phyloP scores from a whole-genome alignment of 1,140 invertebrate species.

The Anadara kagoshimensis region DNA sequence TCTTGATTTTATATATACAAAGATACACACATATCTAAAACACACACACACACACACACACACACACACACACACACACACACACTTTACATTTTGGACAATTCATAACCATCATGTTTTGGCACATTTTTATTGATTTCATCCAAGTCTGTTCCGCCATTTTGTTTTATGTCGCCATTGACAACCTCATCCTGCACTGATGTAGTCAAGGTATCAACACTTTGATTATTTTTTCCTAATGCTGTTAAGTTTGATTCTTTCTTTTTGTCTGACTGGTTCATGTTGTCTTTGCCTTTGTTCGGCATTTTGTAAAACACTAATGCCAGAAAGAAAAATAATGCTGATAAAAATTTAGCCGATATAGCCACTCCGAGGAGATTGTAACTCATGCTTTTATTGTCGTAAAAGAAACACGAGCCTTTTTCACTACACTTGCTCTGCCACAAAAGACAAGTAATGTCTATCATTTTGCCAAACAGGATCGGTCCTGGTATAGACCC shows the following conservation, averaged over 20 bases:
- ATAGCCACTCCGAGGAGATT: slow-evolving; percentile 60
- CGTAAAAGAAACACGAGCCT: slow-evolving; percentile 68
- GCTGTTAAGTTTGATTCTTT: neutral
- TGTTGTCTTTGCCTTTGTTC: neutral
- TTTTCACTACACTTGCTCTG: slow-evolving; percentile 52
- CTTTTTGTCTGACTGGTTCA: neutral
- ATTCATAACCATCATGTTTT: no score
- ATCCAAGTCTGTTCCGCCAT: no score
- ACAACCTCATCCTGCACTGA: slow-evolving; percentile 13
- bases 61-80: no score
- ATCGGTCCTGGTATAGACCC: slow-evolving; percentile 74
- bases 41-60: no score
- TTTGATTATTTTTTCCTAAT: neutral
- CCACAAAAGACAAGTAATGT: slow-evolving; percentile 72
- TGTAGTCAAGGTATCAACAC: slow-evolving; percentile 27
- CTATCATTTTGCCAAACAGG: slow-evolving; percentile 72
- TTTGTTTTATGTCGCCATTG: slow-evolving; percentile 11
- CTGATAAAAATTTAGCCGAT: slow-evolving; percentile 55
- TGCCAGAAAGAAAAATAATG: slow-evolving; percentile 63
- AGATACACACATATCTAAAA: no score
- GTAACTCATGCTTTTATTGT: slow-evolving; percentile 68
- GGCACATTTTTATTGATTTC: no score
- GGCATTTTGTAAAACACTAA: slow-evolving; percentile 61
- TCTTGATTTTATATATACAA: no score
- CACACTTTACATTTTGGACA: no score